phyloP scores from a whole-genome alignment of 2,888 invertebrate species.

The Chromoteleia sp. region DNA sequence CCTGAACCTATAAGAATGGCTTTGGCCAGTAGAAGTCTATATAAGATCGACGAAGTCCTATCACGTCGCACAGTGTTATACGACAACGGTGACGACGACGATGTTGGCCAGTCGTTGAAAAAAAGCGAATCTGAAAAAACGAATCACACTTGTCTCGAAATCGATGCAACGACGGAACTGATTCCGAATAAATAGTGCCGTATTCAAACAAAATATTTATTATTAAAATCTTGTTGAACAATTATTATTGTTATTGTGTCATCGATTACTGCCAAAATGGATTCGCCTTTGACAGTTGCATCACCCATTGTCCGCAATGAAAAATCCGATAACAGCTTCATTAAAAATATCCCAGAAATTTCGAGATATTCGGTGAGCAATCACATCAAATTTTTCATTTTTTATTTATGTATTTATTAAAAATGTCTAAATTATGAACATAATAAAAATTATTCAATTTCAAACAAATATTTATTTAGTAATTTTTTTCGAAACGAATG shows the following conservation, averaged over 20 bases:
- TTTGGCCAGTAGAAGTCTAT: constrained; percentile 78
- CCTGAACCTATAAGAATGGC: constrained; percentile 79
- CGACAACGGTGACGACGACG: constrained; percentile 75
- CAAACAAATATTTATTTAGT: too few species aligned
- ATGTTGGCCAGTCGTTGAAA: constrained; percentile 64
- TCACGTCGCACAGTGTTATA: constrained; percentile 78
- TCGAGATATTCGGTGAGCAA: constrained; percentile 80
- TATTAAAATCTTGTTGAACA: not conserved
- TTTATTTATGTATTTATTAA: not conserved
- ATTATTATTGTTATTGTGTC: not conserved
- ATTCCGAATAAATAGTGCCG: constrained; percentile 7
- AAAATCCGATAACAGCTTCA: constrained; percentile 75
- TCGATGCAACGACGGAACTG: constrained; percentile 15
- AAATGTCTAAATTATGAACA: not conserved
- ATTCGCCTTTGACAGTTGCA: constrained; percentile 39
- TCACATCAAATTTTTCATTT: not conserved
- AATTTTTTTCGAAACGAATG: too few species aligned
- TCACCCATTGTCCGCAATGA: constrained; percentile 58
- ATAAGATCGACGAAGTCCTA: constrained; percentile 79
- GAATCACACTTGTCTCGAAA: constrained; percentile 21
- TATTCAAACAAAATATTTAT: not conserved
- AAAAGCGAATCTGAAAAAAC: constrained; percentile 42
- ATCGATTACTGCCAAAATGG: constrained; percentile 41
- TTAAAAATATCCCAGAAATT: constrained; percentile 77
- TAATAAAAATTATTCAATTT: not conserved